Base-by-base conservation (phyloP, 2,888 invertebrate species). In the Marasmarcha lunaedactyla region DNA sequence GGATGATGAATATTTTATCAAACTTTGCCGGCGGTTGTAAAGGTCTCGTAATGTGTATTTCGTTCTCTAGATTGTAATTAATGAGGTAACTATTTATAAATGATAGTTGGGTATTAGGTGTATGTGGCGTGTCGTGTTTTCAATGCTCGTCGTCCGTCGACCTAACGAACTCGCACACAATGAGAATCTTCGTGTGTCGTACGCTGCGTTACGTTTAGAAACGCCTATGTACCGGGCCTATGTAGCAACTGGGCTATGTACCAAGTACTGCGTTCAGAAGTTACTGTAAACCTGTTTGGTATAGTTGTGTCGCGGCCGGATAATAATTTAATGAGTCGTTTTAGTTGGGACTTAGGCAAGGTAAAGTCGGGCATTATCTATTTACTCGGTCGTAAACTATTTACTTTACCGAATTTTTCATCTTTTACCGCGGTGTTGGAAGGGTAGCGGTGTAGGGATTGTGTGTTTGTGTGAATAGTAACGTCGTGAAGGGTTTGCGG, bases 161-260 rank as follows among this genome's bases (percentile, higher is more conserved):
- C 57, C 57, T 49, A 52, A 42, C 47, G 49, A 46, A 45, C 46
- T 51, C 49, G 48, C 50, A 48, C 47, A 51, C 50, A 51, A 51
- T 49, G 34, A 34, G 34, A 14, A 4, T 14, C 34, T 13, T 34
- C 34, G 34, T 14, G 30, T 30, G 30, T 30, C 30, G 30, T 11
- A n/a, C 13, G 12, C 47, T 49, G 48, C 45, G 52, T 49, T 49
- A 50, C 52, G 53, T 54, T 56, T 55, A 54, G 50, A 54, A 47
- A 50, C 52, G 47, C 45, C 45, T 45, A 42, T 33, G 12, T 33
- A 50, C 46, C 44, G 7, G 44, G 46, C 45, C 37, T 38, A 41
- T 20, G 30, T 38, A 15, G 41, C 43, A 20, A 44, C 44, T 42
- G 39, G 38, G 35, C 40, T 48, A 48, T 34, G 34, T 34, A 34